Evolutionary conservation across 2,888 invertebrate species (phyloP).

Genomic region (Lissocephala sabroskyi): DNA sequence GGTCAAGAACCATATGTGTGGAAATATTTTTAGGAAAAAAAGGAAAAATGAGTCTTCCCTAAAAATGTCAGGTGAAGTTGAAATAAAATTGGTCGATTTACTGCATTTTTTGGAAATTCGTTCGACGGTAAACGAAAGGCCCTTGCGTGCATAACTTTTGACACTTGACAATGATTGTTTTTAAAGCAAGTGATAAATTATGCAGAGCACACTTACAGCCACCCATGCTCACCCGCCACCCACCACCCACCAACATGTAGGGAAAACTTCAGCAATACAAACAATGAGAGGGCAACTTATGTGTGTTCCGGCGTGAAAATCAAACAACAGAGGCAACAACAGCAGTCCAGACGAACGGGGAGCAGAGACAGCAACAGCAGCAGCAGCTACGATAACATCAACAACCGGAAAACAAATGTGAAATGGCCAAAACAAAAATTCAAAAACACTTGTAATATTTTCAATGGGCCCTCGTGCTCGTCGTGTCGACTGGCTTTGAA

Average conservation of each 20-base stretch:
- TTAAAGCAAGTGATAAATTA: constrained; percentile 58
- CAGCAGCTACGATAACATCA: constrained; percentile 11
- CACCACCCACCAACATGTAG: too few species aligned
- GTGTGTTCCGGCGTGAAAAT: background rate
- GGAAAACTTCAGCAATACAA: constrained; percentile 13
- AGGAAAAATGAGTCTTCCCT: background rate
- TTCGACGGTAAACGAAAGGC: constrained; percentile 19
- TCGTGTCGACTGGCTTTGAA: too few species aligned
- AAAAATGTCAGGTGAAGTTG: background rate
- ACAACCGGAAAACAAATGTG: constrained; percentile 12
- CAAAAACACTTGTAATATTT: background rate
- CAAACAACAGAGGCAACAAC: background rate
- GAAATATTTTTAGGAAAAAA: too few species aligned
- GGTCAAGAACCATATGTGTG: too few species aligned
- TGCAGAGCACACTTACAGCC: constrained; percentile 35
- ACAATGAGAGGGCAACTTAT: background rate
- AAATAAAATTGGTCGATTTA: constrained; percentile 36
- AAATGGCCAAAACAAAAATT: constrained; percentile 2
- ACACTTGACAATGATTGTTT: constrained; percentile 65
- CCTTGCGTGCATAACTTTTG: constrained; percentile 42
- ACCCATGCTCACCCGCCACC: constrained; percentile 13
- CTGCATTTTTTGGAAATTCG: constrained; percentile 60
- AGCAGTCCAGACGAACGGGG: background rate
- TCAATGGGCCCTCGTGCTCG: too few species aligned
- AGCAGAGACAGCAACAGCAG: constrained; percentile 5